Evolutionary conservation across 2,797 vertebrate genomes (phyloP), one percentile per base, ranked within the genome.

Genomic region (Zalophus californianus): DNA sequence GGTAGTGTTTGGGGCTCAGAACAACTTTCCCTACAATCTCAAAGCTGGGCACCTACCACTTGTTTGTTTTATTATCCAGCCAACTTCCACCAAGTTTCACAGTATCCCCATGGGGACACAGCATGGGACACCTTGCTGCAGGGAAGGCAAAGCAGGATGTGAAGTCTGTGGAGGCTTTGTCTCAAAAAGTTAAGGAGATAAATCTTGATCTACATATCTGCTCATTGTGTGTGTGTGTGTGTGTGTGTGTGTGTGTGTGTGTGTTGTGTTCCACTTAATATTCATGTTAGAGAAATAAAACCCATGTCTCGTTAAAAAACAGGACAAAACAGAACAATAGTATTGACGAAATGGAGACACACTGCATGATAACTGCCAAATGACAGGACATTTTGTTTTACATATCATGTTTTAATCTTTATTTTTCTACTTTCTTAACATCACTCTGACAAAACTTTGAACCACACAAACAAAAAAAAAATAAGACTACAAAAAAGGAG

Each of bases 61-160:
- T 35, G 9, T 96, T 94, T 73, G 12, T 21, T 96, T 79, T 83
- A 35, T 96, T 96, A 80, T 98, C 75, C 80, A 96, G 89, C 72
- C 85, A 96, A 68, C 97, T 98, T 82, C 89, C 95, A 93, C 83
- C 93, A 98, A 83, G 64, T 90, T 97, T 98, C 93, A 84, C 70
- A 35, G 91, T 29, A 72, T 16, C 90, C 84, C 54, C 9, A 27
- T 48, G 90, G 94, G 23, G 66, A 50, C 62, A 78, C 52, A 84
- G 35, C 1, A 70, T 6, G 5, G 1, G 35, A 96, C 73, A 86
- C 48, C 75, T 77, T 62, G 88, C 87, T 92, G 86, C n/a, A 92
- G 86, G 70, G 83, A 94, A 93, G 38, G 80, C 93, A 97, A 94
- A 94, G 16, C 20, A 58, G 6, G 48, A 83, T 35, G n/a, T 88